Percentiles rank a stretch among this genome's conserved stretches.
Conservation (phyloP, 2,888 invertebrate species). For the Noctua comes region DNA sequence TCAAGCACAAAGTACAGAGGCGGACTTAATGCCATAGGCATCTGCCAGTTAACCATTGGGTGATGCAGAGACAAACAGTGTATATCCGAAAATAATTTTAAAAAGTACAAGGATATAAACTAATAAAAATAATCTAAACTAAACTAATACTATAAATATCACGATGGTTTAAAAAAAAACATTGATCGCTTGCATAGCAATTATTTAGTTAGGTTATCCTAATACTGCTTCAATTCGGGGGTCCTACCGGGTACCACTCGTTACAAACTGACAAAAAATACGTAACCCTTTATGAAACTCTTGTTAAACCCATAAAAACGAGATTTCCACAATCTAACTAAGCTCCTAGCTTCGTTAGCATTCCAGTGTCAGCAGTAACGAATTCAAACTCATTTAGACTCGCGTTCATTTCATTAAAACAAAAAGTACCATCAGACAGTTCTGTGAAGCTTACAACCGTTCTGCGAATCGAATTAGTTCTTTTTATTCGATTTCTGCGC, state of each 20-base stretch:
- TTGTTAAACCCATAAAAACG: neutral
- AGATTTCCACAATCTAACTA: neutral
- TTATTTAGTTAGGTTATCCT: neutral
- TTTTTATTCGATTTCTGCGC: slow-evolving; percentile 19
- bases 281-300: too few relatives aligned
- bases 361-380: slow-evolving; percentile 18
- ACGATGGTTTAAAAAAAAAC: too few relatives aligned
- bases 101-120: too few relatives aligned
- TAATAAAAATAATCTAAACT: too few relatives aligned
- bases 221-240: neutral
- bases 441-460: slow-evolving; percentile 22
- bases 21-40: too few relatives aligned
- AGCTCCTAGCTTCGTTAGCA: slow-evolving; percentile 32
- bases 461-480: slow-evolving; percentile 31
- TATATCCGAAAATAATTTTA: too few relatives aligned
- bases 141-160: too few relatives aligned
- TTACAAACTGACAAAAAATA: neutral
- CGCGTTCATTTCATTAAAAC: slow-evolving; percentile 21
- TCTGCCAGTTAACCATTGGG: too few relatives aligned
- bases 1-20: too few relatives aligned
- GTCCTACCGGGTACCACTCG: neutral
- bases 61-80: too few relatives aligned
- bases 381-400: slow-evolving; percentile 38
- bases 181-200: neutral
- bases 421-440: slow-evolving; percentile 24